phyloP scores from a whole-genome alignment of 2,113 vertebrate species.

The Egretta garzetta region DNA sequence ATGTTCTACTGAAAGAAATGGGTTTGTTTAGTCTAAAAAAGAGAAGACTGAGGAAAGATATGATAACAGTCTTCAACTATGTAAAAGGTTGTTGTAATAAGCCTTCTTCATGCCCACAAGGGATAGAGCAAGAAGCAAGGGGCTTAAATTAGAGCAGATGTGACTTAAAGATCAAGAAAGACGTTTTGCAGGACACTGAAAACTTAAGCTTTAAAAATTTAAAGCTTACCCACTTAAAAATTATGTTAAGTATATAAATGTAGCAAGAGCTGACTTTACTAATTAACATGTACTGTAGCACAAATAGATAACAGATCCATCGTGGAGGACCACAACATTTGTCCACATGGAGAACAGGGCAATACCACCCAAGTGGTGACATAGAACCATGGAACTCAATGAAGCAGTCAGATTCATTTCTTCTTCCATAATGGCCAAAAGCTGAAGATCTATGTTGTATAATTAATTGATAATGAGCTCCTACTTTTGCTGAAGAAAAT shows the following conservation, averaged over 20 bases:
- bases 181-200: neutral
- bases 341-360: neutral
- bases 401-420: neutral
- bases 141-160: neutral
- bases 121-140: neutral
- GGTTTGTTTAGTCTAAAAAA: constrained; percentile 58
- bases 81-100: constrained; percentile 24
- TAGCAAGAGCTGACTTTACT: neutral
- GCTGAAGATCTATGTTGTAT: neutral
- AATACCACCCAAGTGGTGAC: neutral
- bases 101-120: neutral
- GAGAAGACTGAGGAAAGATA: constrained; percentile 25
- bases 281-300: neutral
- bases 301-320: neutral
- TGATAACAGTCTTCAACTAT: constrained; percentile 41
- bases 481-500: neutral
- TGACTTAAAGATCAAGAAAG: neutral
- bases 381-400: neutral
- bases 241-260: neutral
- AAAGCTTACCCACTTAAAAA: neutral
- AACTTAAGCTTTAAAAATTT: neutral
- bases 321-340: neutral
- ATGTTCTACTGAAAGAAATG: neutral
- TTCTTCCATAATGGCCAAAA: neutral
- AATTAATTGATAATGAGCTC: neutral